phyloP scores from a whole-genome alignment of 2,797 vertebrate genomes.

The Gymnopithys bicolor region DNA sequence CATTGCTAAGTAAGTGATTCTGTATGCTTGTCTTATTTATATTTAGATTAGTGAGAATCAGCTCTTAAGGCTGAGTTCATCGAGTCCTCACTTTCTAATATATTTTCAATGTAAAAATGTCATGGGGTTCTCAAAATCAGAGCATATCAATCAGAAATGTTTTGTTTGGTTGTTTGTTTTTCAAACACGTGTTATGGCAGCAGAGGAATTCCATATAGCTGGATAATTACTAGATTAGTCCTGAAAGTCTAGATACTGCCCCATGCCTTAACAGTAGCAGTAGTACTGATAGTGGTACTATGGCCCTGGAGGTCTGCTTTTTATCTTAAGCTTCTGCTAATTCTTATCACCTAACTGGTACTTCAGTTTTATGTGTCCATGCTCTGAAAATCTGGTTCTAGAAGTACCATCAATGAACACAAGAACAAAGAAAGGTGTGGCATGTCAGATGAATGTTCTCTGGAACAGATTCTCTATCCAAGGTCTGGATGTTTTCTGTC shows the following conservation, averaged over 20 bases:
- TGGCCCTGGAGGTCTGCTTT: background rate
- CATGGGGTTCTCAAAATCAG: background rate
- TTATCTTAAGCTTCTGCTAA: background rate
- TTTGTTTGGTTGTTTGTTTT: background rate
- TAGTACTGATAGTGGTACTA: fast-evolving
- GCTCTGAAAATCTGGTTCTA: background rate
- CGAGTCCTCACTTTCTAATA: background rate
- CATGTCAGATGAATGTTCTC: background rate
- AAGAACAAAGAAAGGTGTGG: background rate
- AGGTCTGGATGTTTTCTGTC: background rate
- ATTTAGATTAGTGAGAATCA: background rate
- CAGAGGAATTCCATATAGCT: background rate
- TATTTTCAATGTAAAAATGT: background rate
- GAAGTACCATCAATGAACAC: background rate
- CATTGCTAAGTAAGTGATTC: background rate
- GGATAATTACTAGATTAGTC: background rate
- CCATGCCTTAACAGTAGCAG: background rate
- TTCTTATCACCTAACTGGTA: background rate
- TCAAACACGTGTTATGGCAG: background rate
- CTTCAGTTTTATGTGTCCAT: background rate
- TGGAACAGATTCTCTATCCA: background rate
- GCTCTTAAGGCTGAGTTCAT: background rate
- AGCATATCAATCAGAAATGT: background rate
- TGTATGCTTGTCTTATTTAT: background rate
- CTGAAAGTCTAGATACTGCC: background rate